Evolutionary conservation across 1,140 invertebrate species (phyloP).

Genomic region (Atta colombica): DNA sequence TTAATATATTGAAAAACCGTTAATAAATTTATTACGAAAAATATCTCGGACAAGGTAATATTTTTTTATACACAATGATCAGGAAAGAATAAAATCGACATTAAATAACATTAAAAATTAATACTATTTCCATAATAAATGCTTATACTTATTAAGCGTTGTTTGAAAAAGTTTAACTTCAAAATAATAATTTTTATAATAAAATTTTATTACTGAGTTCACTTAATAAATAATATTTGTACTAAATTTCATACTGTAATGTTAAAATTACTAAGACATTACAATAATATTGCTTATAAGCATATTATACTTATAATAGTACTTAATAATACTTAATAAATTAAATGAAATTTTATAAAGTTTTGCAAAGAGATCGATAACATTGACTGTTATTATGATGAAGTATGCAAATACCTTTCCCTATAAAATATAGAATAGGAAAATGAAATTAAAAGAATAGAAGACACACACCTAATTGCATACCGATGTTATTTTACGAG

Average conservation of each 20-base stretch:
- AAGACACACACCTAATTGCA: not conserved
- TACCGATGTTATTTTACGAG: conserved; percentile 16
- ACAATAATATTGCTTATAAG: not conserved
- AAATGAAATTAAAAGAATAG: not conserved
- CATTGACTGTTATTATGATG: not conserved
- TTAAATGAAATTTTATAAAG: not conserved
- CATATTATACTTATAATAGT: not conserved
- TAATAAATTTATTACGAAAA: too few relatives aligned
- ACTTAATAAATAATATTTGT: not conserved
- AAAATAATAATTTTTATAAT: not conserved
- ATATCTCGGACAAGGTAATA: too few relatives aligned
- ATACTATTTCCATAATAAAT: not conserved
- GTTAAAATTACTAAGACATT: conserved; percentile 5
- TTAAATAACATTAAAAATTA: not conserved
- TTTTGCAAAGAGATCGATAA: conserved; percentile 7
- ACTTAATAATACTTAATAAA: not conserved
- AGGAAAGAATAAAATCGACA: not conserved
- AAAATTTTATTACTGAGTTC: not conserved
- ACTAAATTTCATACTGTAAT: not conserved
- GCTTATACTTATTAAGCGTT: not conserved
- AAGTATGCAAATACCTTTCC: not conserved
- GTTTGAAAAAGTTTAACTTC: not conserved
- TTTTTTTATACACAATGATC: not conserved
- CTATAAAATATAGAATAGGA: not conserved
- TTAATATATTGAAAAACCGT: too few relatives aligned